Evolutionary conservation across 2,888 invertebrate species (phyloP).

Genomic region (Hedya salicella): DNA sequence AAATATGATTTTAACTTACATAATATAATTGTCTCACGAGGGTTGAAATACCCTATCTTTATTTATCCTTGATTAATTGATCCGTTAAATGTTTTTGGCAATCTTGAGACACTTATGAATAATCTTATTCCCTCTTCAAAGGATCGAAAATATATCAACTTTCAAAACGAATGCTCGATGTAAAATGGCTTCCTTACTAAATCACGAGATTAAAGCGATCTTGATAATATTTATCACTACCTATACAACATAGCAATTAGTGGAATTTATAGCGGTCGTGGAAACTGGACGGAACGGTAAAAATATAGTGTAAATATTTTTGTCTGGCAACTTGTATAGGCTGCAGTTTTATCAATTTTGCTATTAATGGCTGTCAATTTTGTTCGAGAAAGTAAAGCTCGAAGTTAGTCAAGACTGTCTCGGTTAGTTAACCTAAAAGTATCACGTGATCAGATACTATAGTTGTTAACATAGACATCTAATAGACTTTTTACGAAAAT

Average conservation of each 20-base stretch:
- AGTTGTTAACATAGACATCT: too few relatives aligned
- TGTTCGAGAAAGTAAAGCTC: too few relatives aligned
- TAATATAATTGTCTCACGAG: too few relatives aligned
- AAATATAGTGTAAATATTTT: conserved; percentile 9
- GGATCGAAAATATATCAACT: conserved; percentile 26
- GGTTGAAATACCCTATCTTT: too few relatives aligned
- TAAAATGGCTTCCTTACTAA: conserved; percentile 38
- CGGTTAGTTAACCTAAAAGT: too few relatives aligned
- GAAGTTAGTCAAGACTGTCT: too few relatives aligned
- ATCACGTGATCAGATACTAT: too few relatives aligned
- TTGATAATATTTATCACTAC: conserved; percentile 39
- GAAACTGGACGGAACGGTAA: conserved; percentile 11
- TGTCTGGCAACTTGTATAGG: not conserved
- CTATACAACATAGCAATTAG: conserved; percentile 30
- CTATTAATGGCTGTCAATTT: not conserved
- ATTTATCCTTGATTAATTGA: conserved; percentile 5
- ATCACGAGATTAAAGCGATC: conserved; percentile 40
- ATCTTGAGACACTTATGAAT: conserved; percentile 15
- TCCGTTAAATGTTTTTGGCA: not conserved
- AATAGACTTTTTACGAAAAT: too few relatives aligned
- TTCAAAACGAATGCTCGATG: conserved; percentile 17
- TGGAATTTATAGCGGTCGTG: conserved; percentile 29
- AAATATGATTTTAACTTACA: too few relatives aligned
- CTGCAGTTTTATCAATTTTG: not conserved
- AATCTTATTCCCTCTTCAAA: conserved; percentile 25